Conservation (phyloP, 2,888 invertebrate species). For the Prosopocoilus inquinatus region DNA sequence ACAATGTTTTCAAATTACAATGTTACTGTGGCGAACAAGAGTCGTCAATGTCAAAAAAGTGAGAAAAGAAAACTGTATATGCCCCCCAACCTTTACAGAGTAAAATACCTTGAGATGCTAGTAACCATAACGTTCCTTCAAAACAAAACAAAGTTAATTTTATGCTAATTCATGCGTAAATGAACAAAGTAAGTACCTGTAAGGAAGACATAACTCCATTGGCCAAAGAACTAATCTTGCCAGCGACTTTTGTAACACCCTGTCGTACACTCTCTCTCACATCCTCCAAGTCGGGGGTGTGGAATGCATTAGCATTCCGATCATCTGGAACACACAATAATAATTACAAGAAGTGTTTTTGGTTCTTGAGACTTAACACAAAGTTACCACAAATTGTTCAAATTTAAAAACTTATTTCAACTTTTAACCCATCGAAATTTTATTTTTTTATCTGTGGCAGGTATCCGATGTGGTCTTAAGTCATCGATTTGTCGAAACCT, state of each 20-base stretch:
- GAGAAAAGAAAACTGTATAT: conserved; percentile 12
- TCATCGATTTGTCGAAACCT: too few species aligned
- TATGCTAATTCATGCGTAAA: background rate
- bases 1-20: conserved; percentile 9
- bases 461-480: too few species aligned
- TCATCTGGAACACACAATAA: conserved; percentile 7
- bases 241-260: conserved; percentile 96
- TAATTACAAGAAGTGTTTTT: background rate
- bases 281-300: conserved; percentile 85
- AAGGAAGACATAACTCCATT: conserved; percentile 92
- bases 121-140: conserved; percentile 44
- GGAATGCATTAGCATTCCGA: conserved; percentile 37
- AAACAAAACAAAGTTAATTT: conserved; percentile 19
- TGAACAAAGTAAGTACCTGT: conserved; percentile 60
- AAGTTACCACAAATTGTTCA: too few species aligned
- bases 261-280: conserved; percentile 96
- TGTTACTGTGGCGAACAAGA: conserved; percentile 10
- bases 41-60: conserved; percentile 4
- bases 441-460: too few species aligned
- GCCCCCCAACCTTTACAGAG: background rate
- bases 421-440: too few species aligned
- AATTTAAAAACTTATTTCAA: too few species aligned
- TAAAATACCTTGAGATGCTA: conserved; percentile 29
- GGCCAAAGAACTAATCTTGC: conserved; percentile 91
- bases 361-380: too few species aligned